phyloP scores from a whole-genome alignment of 35 echinoderm and acorn worm genomes.

The Amphiura filiformis region DNA sequence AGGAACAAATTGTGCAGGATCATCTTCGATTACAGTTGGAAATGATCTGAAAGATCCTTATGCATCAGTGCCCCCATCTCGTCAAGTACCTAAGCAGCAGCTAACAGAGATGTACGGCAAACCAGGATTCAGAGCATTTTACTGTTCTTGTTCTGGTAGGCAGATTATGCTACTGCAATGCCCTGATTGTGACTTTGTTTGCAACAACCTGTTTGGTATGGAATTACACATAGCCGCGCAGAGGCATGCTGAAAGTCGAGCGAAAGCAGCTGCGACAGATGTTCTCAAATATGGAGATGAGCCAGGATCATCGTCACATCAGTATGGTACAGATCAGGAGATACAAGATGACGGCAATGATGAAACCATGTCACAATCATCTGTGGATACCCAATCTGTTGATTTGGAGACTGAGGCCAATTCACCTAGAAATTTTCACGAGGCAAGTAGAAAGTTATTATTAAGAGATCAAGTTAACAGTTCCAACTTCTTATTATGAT shows the following conservation, averaged over 20 bases:
- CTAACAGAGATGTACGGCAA: conserved; percentile 31
- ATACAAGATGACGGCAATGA: not conserved
- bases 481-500: not conserved
- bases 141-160: conserved; percentile 58
- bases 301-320: not conserved
- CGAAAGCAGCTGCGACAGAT: not conserved
- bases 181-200: conserved; percentile 83
- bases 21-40: conserved; percentile 14
- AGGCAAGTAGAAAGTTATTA: conserved; percentile 13
- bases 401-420: conserved; percentile 64
- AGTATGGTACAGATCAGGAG: not conserved
- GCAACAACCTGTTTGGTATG: conserved; percentile 74
- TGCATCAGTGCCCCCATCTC: not conserved
- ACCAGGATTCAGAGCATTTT: conserved; percentile 61
- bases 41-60: not conserved
- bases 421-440: conserved; percentile 12
- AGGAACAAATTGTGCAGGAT: conserved; percentile 32
- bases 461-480: not conserved
- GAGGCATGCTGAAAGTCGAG: conserved; percentile 36
- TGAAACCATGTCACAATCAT: conserved; percentile 58
- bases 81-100: not conserved
- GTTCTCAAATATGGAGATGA: not conserved
- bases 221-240: conserved; percentile 67
- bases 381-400: conserved; percentile 85
- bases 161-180: conserved; percentile 77